A percentile compares a stretch with the other conserved stretches of the same genome.
Evolutionary conservation across 2,888 invertebrate genomes (phyloP).

Genomic region (Molanna angustata): DNA sequence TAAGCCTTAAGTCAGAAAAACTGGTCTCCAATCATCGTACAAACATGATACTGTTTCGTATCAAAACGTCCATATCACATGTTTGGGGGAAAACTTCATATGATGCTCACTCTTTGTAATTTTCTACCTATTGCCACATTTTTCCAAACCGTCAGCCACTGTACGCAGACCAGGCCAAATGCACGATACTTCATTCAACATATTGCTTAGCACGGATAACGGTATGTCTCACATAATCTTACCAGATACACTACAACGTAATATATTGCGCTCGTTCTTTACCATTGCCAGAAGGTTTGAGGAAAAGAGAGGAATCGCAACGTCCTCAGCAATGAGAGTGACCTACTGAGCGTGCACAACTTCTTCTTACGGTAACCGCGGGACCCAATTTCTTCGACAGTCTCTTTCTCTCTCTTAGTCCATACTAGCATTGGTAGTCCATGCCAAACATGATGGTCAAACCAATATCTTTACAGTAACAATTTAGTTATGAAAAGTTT

Average conservation of each 20-base stretch:
- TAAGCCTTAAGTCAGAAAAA: no score
- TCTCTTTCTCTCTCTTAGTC: constrained; percentile 15
- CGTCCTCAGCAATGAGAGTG: constrained; percentile 55
- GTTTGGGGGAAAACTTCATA: no score
- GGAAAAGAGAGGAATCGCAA: constrained; percentile 43
- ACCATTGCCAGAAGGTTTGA: constrained; percentile 31
- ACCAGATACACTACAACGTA: constrained; percentile 1
- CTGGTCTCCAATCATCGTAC: no score
- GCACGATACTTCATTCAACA: constrained; percentile 53
- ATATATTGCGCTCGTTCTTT: constrained; percentile 38
- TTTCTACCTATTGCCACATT: neutral
- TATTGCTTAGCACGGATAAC: constrained; percentile 51
- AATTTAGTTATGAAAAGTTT: no score
- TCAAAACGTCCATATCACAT: no score
- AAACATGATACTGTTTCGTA: no score
- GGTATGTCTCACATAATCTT: constrained; percentile 44
- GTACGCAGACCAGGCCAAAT: constrained; percentile 46
- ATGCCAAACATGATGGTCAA: constrained; percentile 6
- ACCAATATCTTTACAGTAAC: neutral
- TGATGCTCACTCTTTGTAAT: no score
- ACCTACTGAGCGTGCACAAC: constrained; percentile 56
- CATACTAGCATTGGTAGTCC: no score
- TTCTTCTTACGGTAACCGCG: constrained; percentile 57
- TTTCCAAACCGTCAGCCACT: no score
- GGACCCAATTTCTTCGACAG: constrained; percentile 49